These are phyloP conservation scores for Caenorhabditis wallacei DNA, from an alignment of 2,888 invertebrate species.

Conservation along the genomic window DNA sequence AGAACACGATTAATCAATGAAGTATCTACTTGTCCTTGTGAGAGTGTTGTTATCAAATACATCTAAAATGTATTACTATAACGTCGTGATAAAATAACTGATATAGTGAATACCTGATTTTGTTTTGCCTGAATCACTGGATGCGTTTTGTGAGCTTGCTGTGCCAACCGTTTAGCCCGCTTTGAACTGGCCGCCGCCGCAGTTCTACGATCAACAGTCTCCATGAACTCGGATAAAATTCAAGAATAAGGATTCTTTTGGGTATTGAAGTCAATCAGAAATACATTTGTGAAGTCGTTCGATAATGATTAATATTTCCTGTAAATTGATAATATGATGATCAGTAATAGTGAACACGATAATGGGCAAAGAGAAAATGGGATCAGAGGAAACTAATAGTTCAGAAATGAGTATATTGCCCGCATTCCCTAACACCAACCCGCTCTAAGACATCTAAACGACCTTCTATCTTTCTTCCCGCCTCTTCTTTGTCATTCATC, in stretches of 20 bases:
- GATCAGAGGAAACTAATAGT: neutral
- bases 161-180: conserved; percentile 63
- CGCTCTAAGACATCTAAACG: conserved; percentile 2
- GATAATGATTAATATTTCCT: conserved; percentile 1
- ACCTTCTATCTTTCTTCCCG: conserved; percentile 7
- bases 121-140: conserved; percentile 80
- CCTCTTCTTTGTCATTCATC: conserved; percentile 22
- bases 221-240: conserved; percentile 21
- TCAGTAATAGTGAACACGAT: no score
- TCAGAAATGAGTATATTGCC: neutral
- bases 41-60: conserved; percentile 81
- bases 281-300: conserved; percentile 8
- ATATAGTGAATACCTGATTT: conserved; percentile 72
- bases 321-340: neutral
- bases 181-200: conserved; percentile 47
- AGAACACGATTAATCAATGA: conserved; percentile 91
- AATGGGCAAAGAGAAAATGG: neutral
- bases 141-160: conserved; percentile 68
- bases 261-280: conserved; percentile 2
- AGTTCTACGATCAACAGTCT: conserved; percentile 41
- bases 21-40: conserved; percentile 61
- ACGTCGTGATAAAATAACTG: neutral
- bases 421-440: conserved; percentile 6
- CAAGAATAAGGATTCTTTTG: neutral
- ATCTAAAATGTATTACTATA: conserved; percentile 69